A percentile compares a stretch with the other conserved stretches of the same genome.
phyloP scores from a whole-genome alignment of 2,113 vertebrate species.

The Penelope pileata region DNA sequence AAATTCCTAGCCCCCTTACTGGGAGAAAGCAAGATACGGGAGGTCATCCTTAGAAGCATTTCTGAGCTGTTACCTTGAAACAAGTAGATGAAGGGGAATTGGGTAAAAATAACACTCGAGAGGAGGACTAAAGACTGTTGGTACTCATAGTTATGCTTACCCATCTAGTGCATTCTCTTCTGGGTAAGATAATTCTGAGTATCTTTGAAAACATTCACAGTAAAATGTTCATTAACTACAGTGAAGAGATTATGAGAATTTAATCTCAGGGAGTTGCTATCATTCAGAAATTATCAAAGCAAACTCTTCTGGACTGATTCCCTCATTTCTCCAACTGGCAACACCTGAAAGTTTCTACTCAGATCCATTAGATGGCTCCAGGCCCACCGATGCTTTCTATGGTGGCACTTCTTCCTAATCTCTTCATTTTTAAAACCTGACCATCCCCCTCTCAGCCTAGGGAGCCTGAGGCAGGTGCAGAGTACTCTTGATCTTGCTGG shows the following conservation, averaged over 20 bases:
- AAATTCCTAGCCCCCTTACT: background rate
- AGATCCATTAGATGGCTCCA: background rate
- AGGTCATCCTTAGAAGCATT: background rate
- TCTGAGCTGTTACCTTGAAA: background rate
- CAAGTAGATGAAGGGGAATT: accelerated
- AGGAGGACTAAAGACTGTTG: background rate
- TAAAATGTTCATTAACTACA: background rate
- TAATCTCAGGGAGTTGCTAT: background rate
- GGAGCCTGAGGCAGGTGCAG: background rate
- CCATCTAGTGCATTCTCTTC: background rate
- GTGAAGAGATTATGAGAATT: background rate
- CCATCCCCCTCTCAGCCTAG: background rate
- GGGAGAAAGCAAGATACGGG: background rate
- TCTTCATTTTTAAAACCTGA: background rate
- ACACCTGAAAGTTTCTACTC: background rate
- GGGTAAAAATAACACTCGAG: background rate
- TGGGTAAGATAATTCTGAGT: background rate
- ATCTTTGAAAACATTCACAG: background rate
- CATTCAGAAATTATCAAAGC: background rate
- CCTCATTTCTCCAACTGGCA: background rate
- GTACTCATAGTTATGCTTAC: background rate
- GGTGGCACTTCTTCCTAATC: background rate
- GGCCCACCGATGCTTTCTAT: background rate
- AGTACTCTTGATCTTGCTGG: background rate
- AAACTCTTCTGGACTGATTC: background rate